Evolutionary conservation across 2,888 invertebrate genomes (phyloP).

Genomic region (Apantesis nais): DNA sequence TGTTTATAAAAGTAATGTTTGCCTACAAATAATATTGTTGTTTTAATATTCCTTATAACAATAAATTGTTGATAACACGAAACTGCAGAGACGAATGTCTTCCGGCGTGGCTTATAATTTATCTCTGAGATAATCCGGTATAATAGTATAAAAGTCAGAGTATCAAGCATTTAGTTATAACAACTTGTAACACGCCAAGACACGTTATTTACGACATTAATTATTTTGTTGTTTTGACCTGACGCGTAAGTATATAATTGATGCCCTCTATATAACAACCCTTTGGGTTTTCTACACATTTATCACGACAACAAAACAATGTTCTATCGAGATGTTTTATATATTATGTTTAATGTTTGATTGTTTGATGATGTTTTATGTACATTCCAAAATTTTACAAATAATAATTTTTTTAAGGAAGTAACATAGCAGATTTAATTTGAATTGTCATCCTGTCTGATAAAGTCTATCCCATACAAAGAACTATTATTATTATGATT

Average conservation of each 20-base stretch:
- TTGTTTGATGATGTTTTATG: no score
- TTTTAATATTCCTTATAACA: conserved; percentile 12
- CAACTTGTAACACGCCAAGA: conserved; percentile 14
- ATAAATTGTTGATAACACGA: conserved; percentile 15
- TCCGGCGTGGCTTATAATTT: conserved; percentile 20
- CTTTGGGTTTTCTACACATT: not conserved
- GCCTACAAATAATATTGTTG: not conserved
- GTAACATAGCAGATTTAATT: no score
- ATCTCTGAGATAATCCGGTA: conserved; percentile 14
- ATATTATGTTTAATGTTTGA: no score
- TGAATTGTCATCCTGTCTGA: no score
- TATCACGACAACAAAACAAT: no score
- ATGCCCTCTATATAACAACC: not conserved
- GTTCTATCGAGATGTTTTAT: no score
- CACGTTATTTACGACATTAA: conserved; percentile 5
- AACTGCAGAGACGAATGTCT: conserved; percentile 11
- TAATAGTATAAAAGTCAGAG: conserved; percentile 11
- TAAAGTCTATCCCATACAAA: no score
- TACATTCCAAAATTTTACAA: no score
- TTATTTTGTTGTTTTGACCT: not conserved
- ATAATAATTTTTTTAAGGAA: no score
- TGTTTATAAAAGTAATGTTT: not conserved
- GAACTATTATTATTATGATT: no score
- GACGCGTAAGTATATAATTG: not conserved
- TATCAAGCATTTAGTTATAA: conserved; percentile 14